Conservation (phyloP, 2,113 vertebrate species). For the Meriones unguiculatus region DNA sequence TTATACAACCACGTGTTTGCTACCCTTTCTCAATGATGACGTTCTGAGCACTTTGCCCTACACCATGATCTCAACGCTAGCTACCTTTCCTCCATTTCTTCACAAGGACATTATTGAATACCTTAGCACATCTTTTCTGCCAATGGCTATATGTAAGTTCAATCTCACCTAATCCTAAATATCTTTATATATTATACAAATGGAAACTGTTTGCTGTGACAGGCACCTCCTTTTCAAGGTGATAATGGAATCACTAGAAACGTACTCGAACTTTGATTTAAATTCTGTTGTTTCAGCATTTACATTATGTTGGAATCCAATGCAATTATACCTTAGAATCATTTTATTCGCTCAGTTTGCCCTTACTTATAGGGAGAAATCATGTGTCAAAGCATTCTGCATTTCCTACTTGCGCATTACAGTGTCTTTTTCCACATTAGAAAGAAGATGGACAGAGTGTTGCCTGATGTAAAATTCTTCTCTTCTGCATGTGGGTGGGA, state of each 20-base stretch:
- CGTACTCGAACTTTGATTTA: slow-evolving; percentile 13
- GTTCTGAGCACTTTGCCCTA: slow-evolving; percentile 99
- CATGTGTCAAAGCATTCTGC: background rate
- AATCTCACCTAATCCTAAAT: slow-evolving; percentile 58
- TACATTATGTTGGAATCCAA: slow-evolving; percentile 47
- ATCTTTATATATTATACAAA: slow-evolving; percentile 27
- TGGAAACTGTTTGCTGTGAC: slow-evolving; percentile 64
- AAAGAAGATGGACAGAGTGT: background rate
- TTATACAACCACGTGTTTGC: slow-evolving; percentile 99
- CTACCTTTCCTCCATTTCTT: slow-evolving; percentile 99
- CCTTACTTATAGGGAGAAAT: slow-evolving; percentile 33
- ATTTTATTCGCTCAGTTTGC: slow-evolving; percentile 9
- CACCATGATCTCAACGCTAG: slow-evolving; percentile 99
- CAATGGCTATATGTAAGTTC: slow-evolving; percentile 99
- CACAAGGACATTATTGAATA: slow-evolving; percentile 99
- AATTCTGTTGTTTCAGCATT: slow-evolving; percentile 43
- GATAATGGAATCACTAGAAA: slow-evolving; percentile 12
- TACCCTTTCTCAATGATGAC: slow-evolving; percentile 99
- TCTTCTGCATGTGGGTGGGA: background rate
- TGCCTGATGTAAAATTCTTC: background rate
- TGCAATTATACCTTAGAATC: slow-evolving; percentile 14
- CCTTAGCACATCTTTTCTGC: slow-evolving; percentile 99
- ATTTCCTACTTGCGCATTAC: slow-evolving; percentile 10
- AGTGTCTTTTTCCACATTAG: background rate
- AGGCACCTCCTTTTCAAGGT: slow-evolving; percentile 51